Conservation (phyloP, 2,888 invertebrate genomes). For the Drosophila imparisetae region DNA sequence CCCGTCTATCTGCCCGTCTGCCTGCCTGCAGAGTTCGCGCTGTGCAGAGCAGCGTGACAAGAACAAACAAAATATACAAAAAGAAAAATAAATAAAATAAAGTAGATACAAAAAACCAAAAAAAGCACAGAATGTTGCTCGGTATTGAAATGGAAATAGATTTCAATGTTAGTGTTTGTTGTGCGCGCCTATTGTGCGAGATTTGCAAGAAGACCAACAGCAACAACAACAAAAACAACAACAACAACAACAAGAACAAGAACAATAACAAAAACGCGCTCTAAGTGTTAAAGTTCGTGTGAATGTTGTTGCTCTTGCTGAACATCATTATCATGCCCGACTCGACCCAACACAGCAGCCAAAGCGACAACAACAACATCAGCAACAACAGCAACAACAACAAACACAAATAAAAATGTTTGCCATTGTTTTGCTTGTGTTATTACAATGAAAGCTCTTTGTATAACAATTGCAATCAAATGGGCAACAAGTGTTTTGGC, state of each 20-base stretch:
- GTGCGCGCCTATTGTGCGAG: conserved; percentile 49
- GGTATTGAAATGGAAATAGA: conserved; percentile 76
- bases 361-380: conserved; percentile 28
- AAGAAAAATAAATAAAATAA: conserved; percentile 10
- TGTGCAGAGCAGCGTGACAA: conserved; percentile 77
- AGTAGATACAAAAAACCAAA: conserved; percentile 12
- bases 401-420: conserved; percentile 35
- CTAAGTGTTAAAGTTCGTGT: conserved; percentile 78
- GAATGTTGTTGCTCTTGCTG: conserved; percentile 60
- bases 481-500: conserved; percentile 67
- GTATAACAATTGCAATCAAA: conserved; percentile 68
- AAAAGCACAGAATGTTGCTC: conserved; percentile 34
- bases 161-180: conserved; percentile 43
- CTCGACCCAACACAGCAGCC: conserved; percentile 35
- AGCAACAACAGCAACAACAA: conserved; percentile 29
- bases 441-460: conserved; percentile 78
- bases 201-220: conserved; percentile 44
- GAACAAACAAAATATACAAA: conserved; percentile 59
- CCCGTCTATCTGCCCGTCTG: background rate
- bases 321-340: conserved; percentile 73
- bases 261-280: conserved; percentile 34
- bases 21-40: background rate
- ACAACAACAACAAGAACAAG: conserved; percentile 3
- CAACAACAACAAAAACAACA: conserved; percentile 6
- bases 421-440: conserved; percentile 73